phyloP scores from a whole-genome alignment of 2,113 vertebrate species.

The Microcebus lehilahytsara region DNA sequence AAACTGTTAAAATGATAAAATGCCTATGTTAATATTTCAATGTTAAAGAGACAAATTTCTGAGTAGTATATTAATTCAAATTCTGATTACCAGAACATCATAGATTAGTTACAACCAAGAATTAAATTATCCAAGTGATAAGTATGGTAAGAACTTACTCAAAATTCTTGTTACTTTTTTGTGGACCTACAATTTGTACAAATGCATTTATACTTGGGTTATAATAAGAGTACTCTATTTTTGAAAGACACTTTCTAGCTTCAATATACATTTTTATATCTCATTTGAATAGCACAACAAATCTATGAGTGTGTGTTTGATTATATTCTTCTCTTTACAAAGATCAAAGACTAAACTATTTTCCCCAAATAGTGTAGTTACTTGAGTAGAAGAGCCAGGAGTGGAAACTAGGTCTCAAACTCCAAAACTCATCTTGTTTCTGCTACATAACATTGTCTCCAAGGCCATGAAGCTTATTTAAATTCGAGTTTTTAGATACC shows the following conservation, averaged over 20 bases:
- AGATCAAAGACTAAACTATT: neutral
- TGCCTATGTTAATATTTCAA: slow-evolving; percentile 6
- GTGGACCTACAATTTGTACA: neutral
- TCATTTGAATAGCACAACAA: neutral
- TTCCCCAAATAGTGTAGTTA: neutral
- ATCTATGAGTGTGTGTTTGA: neutral
- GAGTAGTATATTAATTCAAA: slow-evolving; percentile 33
- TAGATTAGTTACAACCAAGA: slow-evolving; percentile 9
- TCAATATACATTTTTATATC: neutral
- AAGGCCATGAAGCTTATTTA: neutral
- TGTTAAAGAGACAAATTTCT: slow-evolving; percentile 5
- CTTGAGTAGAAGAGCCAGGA: neutral
- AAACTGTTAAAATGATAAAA: slow-evolving; percentile 16
- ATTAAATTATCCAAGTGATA: neutral
- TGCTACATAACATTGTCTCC: neutral
- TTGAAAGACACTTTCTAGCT: slow-evolving; percentile 1
- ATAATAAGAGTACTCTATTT: neutral
- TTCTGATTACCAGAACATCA: neutral
- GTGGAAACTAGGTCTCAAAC: neutral
- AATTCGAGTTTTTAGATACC: neutral
- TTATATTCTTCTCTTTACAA: neutral
- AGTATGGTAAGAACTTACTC: neutral
- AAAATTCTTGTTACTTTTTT: neutral
- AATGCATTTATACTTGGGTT: neutral
- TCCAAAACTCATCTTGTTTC: neutral